Evolutionary conservation across 1,140 invertebrate species (phyloP).

Genomic region (Chrysomallon squamiferum): DNA sequence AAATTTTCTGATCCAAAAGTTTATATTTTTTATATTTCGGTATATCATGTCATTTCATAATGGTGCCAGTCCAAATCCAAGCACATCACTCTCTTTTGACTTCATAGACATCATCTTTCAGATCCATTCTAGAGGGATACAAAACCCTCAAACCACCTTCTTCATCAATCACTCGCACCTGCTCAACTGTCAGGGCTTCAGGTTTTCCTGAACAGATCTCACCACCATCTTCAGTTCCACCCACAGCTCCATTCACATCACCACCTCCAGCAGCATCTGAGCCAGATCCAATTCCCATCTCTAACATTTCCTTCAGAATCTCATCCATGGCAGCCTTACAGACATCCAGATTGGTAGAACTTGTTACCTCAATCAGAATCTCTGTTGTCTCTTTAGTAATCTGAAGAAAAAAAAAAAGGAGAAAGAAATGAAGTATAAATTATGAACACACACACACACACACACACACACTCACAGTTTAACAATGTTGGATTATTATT

Average conservation of each 20-base stretch:
- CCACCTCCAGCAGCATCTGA: neutral
- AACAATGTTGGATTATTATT: too few species aligned
- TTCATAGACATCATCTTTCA: slow-evolving; percentile 55
- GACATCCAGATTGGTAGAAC: slow-evolving; percentile 69
- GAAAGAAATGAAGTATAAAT: neutral
- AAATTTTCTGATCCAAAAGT: too few species aligned
- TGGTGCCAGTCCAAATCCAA: too few species aligned
- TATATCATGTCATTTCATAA: too few species aligned
- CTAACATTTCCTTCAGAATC: slow-evolving; percentile 71
- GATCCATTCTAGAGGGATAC: slow-evolving; percentile 80
- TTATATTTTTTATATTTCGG: too few species aligned
- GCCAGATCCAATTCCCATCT: slow-evolving; percentile 58
- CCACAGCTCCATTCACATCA: neutral
- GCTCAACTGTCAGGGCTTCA: slow-evolving; percentile 67
- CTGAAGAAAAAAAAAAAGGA: slow-evolving; percentile 39
- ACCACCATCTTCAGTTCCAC: neutral
- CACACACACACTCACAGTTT: neutral
- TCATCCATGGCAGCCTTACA: slow-evolving; percentile 77
- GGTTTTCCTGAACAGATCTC: neutral
- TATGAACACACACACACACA: too few species aligned
- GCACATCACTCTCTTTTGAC: slow-evolving; percentile 43
- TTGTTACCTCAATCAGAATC: slow-evolving; percentile 82
- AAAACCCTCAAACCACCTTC: slow-evolving; percentile 75
- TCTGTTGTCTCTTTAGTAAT: slow-evolving; percentile 68
- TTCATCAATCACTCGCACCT: slow-evolving; percentile 75